Evolutionary conservation across 2,113 vertebrate species (phyloP), one percentile per base, ranked within the genome.

Genomic region (Hydrochoerus hydrochaeris): DNA sequence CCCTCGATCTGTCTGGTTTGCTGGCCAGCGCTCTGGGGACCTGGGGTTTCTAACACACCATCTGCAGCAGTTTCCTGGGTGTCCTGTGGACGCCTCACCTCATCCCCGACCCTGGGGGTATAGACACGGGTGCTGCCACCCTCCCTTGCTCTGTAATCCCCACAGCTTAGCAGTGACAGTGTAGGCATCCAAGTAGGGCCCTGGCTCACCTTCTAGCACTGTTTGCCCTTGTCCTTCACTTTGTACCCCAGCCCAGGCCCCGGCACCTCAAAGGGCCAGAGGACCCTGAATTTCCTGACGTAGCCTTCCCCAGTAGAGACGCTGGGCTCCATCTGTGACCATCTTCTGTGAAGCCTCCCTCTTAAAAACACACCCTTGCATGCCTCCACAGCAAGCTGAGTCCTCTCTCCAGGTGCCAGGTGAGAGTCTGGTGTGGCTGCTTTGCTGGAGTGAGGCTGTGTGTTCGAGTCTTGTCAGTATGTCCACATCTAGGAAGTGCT

Each of bases 31-130:
- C 35, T 22, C 32, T 16, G 16, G 49, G 14, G 11, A 32, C 3
- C 60, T 26, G 83, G 49, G 28, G 13, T 54, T 85, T n/a, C 32
- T 30, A 10, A 38, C 3, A 10, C 54, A 8, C 57, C 26, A 9
- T 19, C 10, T 46, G 8, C 54, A 32, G 32, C 32, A 7, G 1
- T 62, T 46, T 24, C n/a, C n/a, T 26, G 0, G n/a, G 10, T 0
- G 0, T 1, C 14, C 57, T 1, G 2, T 16, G 85, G 75, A n/a
- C 13, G 4, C 52, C 32, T 44, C 4, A 4, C 19, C 57, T 57
- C 5, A 35, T 52, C 2, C 30, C 58, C 57, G 84, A 63, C 57
- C 58, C 3, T 46, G 38, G 12, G 67, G 26, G 44, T 6, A 1
- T 57, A 38, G 16, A 3, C 30, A 14, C 5, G 44, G 65, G 38